Evolutionary conservation across 2,797 vertebrate genomes (phyloP).

Genomic region (Spinibarbus caldwelli): DNA sequence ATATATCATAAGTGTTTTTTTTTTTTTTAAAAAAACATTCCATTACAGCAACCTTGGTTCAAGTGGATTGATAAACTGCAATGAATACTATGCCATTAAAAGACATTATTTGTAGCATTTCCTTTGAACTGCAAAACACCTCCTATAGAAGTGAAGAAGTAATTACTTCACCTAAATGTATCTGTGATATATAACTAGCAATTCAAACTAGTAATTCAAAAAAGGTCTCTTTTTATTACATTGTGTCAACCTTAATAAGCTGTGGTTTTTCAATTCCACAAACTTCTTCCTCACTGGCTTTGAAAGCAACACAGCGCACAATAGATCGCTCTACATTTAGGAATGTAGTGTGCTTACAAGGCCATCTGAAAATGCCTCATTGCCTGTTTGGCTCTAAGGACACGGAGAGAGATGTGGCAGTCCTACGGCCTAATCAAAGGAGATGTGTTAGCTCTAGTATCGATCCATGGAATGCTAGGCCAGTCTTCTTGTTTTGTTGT

Average conservation of each 20-base stretch:
- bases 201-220: neutral
- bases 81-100: neutral
- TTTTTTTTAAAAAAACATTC: too few relatives aligned
- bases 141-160: neutral
- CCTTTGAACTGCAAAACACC: neutral
- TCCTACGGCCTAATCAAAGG: conserved; percentile 69
- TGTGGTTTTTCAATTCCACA: neutral
- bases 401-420: conserved; percentile 62
- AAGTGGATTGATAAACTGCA: neutral
- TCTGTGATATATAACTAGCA: neutral
- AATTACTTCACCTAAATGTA: neutral
- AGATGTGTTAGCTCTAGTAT: conserved; percentile 67
- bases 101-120: neutral
- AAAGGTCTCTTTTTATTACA: neutral
- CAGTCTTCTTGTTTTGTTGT: conserved; percentile 50
- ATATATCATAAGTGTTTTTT: neutral
- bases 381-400: conserved; percentile 37
- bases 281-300: neutral
- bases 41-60: neutral
- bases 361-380: conserved; percentile 24
- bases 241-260: too few relatives aligned
- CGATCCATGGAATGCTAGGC: conserved; percentile 64
- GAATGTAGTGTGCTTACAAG: conserved; percentile 34
- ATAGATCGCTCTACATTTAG: conserved; percentile 22
- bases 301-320: conserved; percentile 12